Evolutionary conservation across 1,140 invertebrate genomes (phyloP).

Genomic region (Plectrocnemia conspersa): DNA sequence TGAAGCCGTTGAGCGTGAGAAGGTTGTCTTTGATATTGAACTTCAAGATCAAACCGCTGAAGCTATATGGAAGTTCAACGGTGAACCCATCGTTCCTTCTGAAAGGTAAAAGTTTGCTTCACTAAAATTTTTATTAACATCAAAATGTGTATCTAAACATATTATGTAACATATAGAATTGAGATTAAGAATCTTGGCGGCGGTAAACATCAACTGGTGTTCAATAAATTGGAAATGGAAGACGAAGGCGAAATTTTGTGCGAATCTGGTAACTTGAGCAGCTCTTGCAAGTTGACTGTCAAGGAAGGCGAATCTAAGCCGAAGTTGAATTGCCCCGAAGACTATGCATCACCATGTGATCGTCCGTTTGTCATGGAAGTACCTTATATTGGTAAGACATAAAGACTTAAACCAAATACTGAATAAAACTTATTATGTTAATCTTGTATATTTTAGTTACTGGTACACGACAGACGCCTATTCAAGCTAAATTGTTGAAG

Average conservation of each 20-base stretch:
- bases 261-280: constrained; percentile 74
- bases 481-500: constrained; percentile 83
- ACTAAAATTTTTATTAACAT: not conserved
- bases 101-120: constrained; percentile 52
- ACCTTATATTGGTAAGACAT: constrained; percentile 78
- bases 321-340: constrained; percentile 72
- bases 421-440: not conserved
- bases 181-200: constrained; percentile 88
- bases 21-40: constrained; percentile 84
- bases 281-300: constrained; percentile 75
- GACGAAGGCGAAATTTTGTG: constrained; percentile 84
- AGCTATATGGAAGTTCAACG: constrained; percentile 92
- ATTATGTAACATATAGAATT: constrained; percentile 51
- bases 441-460: constrained; percentile 57
- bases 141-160: not conserved
- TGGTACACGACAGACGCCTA: constrained; percentile 78
- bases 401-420: constrained; percentile 8
- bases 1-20: constrained; percentile 83
- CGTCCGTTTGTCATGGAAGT: constrained; percentile 79
- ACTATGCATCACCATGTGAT: constrained; percentile 74
- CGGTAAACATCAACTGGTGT: constrained; percentile 85
- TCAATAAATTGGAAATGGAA: constrained; percentile 73
- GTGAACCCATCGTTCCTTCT: constrained; percentile 71
- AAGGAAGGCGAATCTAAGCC: constrained; percentile 82
- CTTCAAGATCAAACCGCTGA: constrained; percentile 91